Evolutionary conservation across 2,797 vertebrate genomes (phyloP), one percentile per base, ranked within the genome.

Genomic region (Liparis tanakae): DNA sequence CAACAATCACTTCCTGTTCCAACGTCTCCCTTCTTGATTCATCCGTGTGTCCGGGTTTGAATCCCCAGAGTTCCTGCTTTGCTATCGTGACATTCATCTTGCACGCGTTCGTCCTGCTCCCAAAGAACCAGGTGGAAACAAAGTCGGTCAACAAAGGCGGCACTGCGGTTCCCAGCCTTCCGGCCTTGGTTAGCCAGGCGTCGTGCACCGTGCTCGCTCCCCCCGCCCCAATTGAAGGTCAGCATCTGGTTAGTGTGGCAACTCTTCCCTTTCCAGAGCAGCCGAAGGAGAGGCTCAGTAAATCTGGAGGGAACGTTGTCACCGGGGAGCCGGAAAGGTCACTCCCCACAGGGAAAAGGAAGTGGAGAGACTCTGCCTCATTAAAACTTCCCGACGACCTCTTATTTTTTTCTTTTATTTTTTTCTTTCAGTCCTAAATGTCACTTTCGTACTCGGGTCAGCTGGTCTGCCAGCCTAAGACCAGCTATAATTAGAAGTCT

Each of bases 281-380:
- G 79, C 80, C 46, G 34, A 90, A 86, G 91, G 84, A 92, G 86
- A 86, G 78, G 83, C 87, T 85, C 90, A 88, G 89, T 93, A 92
- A 95, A 93, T 94, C 87, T 92, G 79, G 89, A 88, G 91, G 91
- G 88, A 90, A 77, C 61, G 74, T 91, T 92, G 92, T 93, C 92
- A 90, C 82, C 58, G 65, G 87, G 87, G 87, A 93, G 83, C 82
- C 70, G 74, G 81, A 94, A 95, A 95, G 94, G 94, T 95, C 93
- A 94, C 71, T 89, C 87, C 87, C 90, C 78, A 84, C 80, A 67
- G 83, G 82, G 87, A 82, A 85, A 84, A 71, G 82, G 69, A 87
- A 91, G 87, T 85, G 76, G 77, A 84, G 78, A 89, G 79, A 86
- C 67, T 85, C 82, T 77, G 83, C 73, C 93, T 94, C 91, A 93